A percentile compares a stretch with the other conserved stretches of the same genome.
Conservation (phyloP, 2,113 vertebrate species). For the Trichomycterus rosablanca region DNA sequence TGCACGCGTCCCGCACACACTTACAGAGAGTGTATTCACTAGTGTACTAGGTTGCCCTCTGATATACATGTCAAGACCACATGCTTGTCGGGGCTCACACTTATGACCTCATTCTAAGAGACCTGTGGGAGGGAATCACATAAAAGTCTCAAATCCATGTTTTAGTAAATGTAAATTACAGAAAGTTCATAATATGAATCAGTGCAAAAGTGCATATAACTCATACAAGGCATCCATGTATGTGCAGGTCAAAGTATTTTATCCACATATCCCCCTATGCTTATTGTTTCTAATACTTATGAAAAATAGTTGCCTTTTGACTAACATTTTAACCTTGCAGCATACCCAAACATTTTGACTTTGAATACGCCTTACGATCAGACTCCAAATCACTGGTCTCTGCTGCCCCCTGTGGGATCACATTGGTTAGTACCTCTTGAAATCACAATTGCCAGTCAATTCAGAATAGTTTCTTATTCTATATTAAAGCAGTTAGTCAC, state of each 20-base stretch:
- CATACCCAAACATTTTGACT: background rate
- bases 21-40: background rate
- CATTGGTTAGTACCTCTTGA: too few relatives aligned
- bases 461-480: too few relatives aligned
- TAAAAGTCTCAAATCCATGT: conserved; percentile 28
- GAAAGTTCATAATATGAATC: conserved; percentile 21
- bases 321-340: too few relatives aligned
- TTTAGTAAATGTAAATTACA: conserved; percentile 29
- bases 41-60: conserved; percentile 9
- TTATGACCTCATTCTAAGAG: conserved; percentile 28
- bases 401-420: conserved; percentile 57
- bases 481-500: too few relatives aligned
- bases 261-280: conserved; percentile 5
- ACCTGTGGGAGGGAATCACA: conserved; percentile 23
- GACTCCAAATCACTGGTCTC: conserved; percentile 38
- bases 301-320: background rate
- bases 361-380: background rate
- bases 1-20: conserved; percentile 32
- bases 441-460: too few relatives aligned
- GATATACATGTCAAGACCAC: conserved; percentile 23
- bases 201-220: conserved; percentile 15
- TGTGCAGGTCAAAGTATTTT: conserved; percentile 9
- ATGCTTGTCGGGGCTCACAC: conserved; percentile 13
- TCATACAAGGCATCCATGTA: conserved; percentile 15
- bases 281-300: conserved; percentile 10